Evolutionary conservation across 2,888 invertebrate genomes (phyloP), one percentile per base, ranked within the genome.

Genomic region (Ypsolopha scabrella): DNA sequence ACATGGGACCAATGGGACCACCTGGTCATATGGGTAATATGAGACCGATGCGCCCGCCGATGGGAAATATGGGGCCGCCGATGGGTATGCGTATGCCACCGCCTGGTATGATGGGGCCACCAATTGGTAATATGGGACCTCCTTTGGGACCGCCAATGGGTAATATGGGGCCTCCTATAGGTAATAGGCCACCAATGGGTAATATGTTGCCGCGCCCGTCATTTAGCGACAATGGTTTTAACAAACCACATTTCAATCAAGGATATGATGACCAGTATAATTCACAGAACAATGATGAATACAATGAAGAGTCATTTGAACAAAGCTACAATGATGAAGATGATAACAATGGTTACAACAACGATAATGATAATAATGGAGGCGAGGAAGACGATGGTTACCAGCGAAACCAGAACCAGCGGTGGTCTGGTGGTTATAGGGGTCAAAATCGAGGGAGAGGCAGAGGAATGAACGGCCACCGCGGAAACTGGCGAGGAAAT

Each of bases 201-300:
- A 56, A 67, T 71, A 55, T 56, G 54, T 13, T 57, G 55, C 65
- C 67, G 7, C 63, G 66, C 38, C 72, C 76, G 41, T 70, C 73
- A 11, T 83, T 76, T 55, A 53, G 68, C 35, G 82, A 83, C 54
- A 82, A 85, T 65, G 80, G 80, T 35, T 83, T 66, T 57, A 80
- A 76, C 56, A 83, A 86, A 63, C 70, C 74, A 34, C 72, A 70
- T 55, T 83, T 67, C 58, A 80, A 80, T 59, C 64, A 68, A 44
- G 64, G 65, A 13, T 79, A 66, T 61, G 77, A 78, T 24, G 76
- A 75, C 60, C 75, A 76, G 55, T 64, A 65, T 55, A 82, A 68
- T 55, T 65, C 70, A 34, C 76, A 75, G 53, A 76, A 75, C 57
- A 73, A 77, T 58, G 73, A 76, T 2, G 69, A 74, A 55, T 57